Percentiles rank a stretch among this genome's conserved stretches.
These are phyloP conservation scores for Drosophila rellima DNA, from an alignment of 2,888 invertebrate species.

Conservation along the genomic window DNA sequence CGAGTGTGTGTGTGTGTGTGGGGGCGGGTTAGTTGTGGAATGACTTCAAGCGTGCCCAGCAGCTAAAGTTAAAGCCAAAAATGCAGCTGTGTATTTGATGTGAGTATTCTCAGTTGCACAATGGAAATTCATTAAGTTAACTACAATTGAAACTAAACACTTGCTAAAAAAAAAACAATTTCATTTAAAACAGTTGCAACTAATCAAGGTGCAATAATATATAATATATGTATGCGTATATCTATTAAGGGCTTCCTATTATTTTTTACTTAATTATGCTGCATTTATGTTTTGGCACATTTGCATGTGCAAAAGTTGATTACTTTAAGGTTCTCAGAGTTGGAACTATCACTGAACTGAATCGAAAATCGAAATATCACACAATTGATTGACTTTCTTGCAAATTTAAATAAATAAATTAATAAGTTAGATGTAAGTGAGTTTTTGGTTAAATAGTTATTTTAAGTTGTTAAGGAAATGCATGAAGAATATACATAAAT, in stretches of 20 bases:
- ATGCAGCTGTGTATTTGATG: conserved; percentile 21
- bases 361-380: conserved; percentile 48
- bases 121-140: conserved; percentile 48
- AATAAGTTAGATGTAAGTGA: conserved; percentile 44
- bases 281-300: conserved; percentile 44
- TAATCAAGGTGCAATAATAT: conserved; percentile 24
- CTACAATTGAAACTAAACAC: conserved; percentile 51
- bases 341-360: conserved; percentile 58
- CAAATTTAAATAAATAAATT: conserved; percentile 43
- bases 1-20: conserved; percentile 28
- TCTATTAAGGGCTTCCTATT: conserved; percentile 21
- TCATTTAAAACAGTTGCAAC: conserved; percentile 20
- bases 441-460: conserved; percentile 31
- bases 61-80: conserved; percentile 32
- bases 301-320: conserved; percentile 42
- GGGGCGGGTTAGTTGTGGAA: conserved; percentile 23
- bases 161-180: conserved; percentile 13
- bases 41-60: conserved; percentile 39
- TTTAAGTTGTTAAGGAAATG: conserved; percentile 28
- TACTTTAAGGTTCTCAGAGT: conserved; percentile 41
- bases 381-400: conserved; percentile 50
- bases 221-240: conserved; percentile 14
- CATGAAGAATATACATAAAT: conserved; percentile 64
- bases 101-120: conserved; percentile 53
- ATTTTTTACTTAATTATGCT: conserved; percentile 19